Evolutionary conservation across 2,888 invertebrate genomes (phyloP).

Genomic region (Callinectes sapidus): DNA sequence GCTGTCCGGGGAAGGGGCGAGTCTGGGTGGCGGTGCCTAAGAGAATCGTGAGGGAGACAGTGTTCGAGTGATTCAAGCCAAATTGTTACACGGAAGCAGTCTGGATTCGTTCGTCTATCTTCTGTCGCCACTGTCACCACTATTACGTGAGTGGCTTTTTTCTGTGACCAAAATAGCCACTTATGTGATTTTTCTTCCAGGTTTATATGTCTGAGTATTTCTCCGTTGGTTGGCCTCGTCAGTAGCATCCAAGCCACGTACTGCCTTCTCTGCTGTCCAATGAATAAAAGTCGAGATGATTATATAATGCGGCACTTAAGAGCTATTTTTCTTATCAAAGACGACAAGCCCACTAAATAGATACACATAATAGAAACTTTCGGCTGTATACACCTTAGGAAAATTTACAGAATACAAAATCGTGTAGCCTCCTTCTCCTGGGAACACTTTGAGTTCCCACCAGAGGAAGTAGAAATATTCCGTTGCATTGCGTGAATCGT

Average conservation of each 20-base stretch:
- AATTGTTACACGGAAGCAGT: neutral
- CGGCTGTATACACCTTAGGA: neutral
- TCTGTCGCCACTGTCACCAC: neutral
- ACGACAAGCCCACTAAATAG: neutral
- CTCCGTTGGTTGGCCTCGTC: neutral
- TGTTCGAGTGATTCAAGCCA: slow-evolving; percentile 28
- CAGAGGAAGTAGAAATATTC: neutral
- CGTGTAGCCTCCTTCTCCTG: neutral
- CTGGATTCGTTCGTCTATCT: neutral
- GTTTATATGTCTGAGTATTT: neutral
- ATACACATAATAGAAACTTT: neutral
- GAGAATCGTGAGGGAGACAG: slow-evolving; percentile 28
- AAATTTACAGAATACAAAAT: neutral
- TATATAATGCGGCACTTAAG: neutral
- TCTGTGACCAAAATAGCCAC: neutral
- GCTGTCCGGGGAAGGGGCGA: neutral
- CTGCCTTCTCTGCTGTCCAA: neutral
- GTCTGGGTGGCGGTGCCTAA: neutral
- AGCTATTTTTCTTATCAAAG: neutral
- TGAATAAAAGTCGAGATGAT: neutral
- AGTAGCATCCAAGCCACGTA: neutral
- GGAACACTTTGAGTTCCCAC: neutral
- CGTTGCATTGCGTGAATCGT: neutral
- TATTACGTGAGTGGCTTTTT: neutral
- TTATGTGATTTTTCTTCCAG: neutral